These are phyloP conservation scores for Smithornis capensis DNA, from an alignment of 2,113 vertebrate species.

Conservation along the genomic window DNA sequence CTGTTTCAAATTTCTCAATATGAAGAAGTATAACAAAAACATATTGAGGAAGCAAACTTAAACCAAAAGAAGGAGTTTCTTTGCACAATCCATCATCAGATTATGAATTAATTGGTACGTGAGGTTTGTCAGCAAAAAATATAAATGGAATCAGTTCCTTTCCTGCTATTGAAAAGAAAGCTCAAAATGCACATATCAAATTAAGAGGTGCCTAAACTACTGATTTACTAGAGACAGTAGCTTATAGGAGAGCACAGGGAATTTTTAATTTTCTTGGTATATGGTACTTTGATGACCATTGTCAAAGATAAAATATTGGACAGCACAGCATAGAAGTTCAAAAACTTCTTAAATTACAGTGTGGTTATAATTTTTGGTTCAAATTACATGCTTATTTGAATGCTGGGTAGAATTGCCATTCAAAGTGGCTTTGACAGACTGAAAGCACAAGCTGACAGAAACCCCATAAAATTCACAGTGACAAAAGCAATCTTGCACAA, in stretches of 20 bases:
- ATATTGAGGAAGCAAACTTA: not conserved
- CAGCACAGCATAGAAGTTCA: not conserved
- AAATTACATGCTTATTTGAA: not conserved
- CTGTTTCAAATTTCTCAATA: not conserved
- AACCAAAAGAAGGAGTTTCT: not conserved
- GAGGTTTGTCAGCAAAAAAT: not conserved
- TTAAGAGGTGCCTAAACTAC: not conserved
- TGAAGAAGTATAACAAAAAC: not conserved
- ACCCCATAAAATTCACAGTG: not conserved
- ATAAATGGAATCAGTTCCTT: not conserved
- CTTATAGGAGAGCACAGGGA: not conserved
- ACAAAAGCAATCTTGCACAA: not conserved
- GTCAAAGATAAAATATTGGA: not conserved
- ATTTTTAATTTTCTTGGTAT: not conserved
- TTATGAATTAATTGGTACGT: not conserved
- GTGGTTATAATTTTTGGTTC: not conserved
- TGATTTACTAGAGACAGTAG: not conserved
- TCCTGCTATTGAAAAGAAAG: not conserved
- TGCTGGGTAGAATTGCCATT: not conserved
- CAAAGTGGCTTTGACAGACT: not conserved
- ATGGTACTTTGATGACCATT: not conserved
- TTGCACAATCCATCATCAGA: not conserved
- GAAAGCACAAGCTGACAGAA: not conserved
- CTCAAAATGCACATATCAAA: not conserved
- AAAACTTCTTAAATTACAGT: not conserved